These are phyloP conservation scores for Apis dorsata DNA, from an alignment of 1,140 invertebrate species.

Conservation along the genomic window DNA sequence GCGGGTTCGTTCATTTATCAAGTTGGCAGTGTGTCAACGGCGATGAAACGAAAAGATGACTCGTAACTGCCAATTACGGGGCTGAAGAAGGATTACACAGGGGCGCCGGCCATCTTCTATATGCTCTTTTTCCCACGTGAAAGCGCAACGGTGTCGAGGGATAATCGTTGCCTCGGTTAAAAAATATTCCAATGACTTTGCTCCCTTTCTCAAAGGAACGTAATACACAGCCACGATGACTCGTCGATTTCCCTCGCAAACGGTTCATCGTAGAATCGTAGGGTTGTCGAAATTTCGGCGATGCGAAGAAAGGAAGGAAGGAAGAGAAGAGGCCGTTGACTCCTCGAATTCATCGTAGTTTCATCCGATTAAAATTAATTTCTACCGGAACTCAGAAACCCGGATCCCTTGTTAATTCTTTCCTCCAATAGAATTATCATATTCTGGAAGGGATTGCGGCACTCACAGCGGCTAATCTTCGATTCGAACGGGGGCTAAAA, in stretches of 20 bases:
- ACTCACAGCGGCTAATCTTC: slow-evolving; percentile 40
- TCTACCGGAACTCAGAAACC: slow-evolving; percentile 54
- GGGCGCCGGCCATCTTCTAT: background rate
- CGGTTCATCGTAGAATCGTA: too few species aligned
- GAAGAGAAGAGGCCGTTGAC: slow-evolving; percentile 18
- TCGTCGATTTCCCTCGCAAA: background rate
- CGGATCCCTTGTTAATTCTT: slow-evolving; percentile 38
- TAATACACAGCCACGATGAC: background rate
- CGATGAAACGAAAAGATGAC: slow-evolving; percentile 1
- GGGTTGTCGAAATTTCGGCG: background rate
- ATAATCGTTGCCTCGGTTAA: background rate
- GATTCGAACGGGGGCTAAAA: slow-evolving; percentile 19
- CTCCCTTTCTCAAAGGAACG: too few species aligned
- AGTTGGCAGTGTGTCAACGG: background rate
- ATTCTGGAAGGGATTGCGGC: slow-evolving; percentile 30
- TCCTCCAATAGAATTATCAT: slow-evolving; percentile 13
- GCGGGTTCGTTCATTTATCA: slow-evolving; percentile 23
- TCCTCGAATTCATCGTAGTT: slow-evolving; percentile 28
- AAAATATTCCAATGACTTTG: too few species aligned
- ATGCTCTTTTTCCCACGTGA: background rate
- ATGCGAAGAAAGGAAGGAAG: too few species aligned
- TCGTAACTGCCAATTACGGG: slow-evolving; percentile 24
- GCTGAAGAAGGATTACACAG: background rate
- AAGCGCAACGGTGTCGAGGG: background rate
- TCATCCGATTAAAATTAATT: slow-evolving; percentile 56